Conservation (phyloP, 2,888 invertebrate genomes). For the Baronia brevicornis region DNA sequence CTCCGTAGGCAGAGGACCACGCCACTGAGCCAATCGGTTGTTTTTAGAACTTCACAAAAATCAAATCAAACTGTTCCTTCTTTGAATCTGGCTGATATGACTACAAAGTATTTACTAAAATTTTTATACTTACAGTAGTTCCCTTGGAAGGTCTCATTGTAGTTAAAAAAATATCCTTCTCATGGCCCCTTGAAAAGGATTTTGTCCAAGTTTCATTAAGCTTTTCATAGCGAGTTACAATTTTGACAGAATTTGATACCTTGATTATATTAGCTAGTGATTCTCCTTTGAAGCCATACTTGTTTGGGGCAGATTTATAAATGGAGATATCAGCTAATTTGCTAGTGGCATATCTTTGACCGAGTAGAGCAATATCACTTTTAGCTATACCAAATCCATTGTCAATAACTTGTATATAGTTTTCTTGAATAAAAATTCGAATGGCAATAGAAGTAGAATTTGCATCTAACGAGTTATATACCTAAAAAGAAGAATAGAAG, state of each 20-base stretch:
- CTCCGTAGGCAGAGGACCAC: too few relatives aligned
- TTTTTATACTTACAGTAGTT: conserved; percentile 73
- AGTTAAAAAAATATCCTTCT: conserved; percentile 36
- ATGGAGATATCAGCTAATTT: conserved; percentile 74
- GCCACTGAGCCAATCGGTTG: too few relatives aligned
- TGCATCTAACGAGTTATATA: conserved; percentile 83
- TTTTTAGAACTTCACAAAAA: too few relatives aligned
- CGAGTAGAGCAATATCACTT: conserved; percentile 73
- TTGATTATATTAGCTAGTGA: conserved; percentile 78
- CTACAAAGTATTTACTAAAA: conserved; percentile 2
- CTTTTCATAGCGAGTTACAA: conserved; percentile 71
- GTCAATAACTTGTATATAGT: conserved; percentile 83
- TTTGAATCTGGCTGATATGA: too few relatives aligned
- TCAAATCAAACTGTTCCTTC: too few relatives aligned
- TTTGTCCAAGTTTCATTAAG: conserved; percentile 74
- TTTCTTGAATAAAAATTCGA: conserved; percentile 76
- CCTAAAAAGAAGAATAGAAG: conserved; percentile 48
- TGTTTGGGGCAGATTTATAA: conserved; percentile 64
- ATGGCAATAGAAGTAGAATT: conserved; percentile 81
- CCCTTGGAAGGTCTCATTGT: conserved; percentile 77
- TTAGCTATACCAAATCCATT: conserved; percentile 81
- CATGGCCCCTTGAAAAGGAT: conserved; percentile 67
- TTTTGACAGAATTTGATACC: conserved; percentile 72
- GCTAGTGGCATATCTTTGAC: conserved; percentile 78
- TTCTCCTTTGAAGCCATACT: conserved; percentile 82